These are phyloP conservation scores for Diachasma alloeum DNA, from an alignment of 1,140 invertebrate genomes.

Conservation along the genomic window DNA sequence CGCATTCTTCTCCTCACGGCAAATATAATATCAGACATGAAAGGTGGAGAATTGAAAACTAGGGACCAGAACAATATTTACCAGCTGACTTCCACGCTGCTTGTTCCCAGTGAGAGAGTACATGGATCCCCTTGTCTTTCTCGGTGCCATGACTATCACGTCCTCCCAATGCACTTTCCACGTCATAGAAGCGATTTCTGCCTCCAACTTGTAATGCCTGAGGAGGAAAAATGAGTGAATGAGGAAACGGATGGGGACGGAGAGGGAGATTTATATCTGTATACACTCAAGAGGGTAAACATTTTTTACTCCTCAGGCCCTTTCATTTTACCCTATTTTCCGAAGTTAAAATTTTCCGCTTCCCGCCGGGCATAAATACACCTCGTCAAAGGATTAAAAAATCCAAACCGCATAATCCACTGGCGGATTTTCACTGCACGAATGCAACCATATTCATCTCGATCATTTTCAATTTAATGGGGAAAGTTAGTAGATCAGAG, in stretches of 20 bases:
- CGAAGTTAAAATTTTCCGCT: neutral
- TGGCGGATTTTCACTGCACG: neutral
- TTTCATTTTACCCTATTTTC: neutral
- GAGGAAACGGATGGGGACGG: neutral
- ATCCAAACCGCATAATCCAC: neutral
- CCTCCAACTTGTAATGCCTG: conserved; percentile 91
- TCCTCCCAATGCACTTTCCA: conserved; percentile 92
- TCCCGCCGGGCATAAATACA: neutral
- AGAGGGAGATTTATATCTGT: neutral
- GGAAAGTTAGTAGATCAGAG: no score
- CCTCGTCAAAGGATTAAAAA: no score
- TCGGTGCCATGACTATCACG: conserved; percentile 64
- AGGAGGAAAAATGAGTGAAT: conserved; percentile 1
- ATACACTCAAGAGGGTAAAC: neutral
- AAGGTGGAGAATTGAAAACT: neutral
- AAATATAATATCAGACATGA: neutral
- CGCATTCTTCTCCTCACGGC: no score
- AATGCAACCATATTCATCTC: neutral
- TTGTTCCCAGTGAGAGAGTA: conserved; percentile 69
- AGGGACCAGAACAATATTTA: conserved; percentile 49
- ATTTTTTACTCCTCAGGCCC: neutral
- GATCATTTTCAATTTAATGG: no score
- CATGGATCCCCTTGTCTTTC: conserved; percentile 68
- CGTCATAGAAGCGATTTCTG: conserved; percentile 93
- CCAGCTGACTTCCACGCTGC: conserved; percentile 71